Base-by-base conservation (phyloP, 30 jellyfish, hydroid and myxozoan genomes). In the Chironex yamaguchii region DNA sequence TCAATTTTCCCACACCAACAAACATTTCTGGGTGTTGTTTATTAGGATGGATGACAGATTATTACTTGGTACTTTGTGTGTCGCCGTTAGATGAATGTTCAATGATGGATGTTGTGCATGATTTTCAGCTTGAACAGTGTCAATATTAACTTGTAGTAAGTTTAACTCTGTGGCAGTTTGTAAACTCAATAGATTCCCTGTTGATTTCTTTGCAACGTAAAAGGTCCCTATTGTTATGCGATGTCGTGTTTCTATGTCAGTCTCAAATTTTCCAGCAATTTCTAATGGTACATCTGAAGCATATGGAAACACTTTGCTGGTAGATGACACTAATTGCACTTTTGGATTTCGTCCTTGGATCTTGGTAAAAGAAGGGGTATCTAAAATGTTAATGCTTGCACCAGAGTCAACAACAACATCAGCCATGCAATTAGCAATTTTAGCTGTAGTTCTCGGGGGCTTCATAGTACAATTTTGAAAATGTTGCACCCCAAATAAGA, bases 221-320 rank as follows among this genome's bases (percentile, higher is more conserved):
- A 53, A 53, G 4, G 71, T 53, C 23, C 71, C 11, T n/a, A 53
- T 53, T n/a, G n/a, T n/a, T n/a, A n/a, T n/a, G n/a, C n/a, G 71
- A n/a, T 53, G 3, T 20, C 25, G 11, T 53, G 71, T 53, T 20
- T 53, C 71, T 4, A 53, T n/a, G 9, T 3, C 21, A 3, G 71
- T 53, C 71, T 53, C 71, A 32, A 53, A 53, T 53, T 53, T 53
- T 53, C 23, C 71, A 53, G 23, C 21, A 53, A 53, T 53, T 3
- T 53, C 71, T 3, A 53, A 4, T n/a, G 23, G 71, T 20, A 20
- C 4, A 3, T 53, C 23, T 53, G 71, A 3, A n/a, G 23, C 71
- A 4, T 53, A n/a, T n/a, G n/a, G n/a, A n/a, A n/a, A n/a, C n/a
- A n/a, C n/a, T n/a, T n/a, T n/a, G n/a, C n/a, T n/a, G n/a, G n/a